Conservation (phyloP, 92 coral and sea anemone genomes). For the Porites rus region DNA sequence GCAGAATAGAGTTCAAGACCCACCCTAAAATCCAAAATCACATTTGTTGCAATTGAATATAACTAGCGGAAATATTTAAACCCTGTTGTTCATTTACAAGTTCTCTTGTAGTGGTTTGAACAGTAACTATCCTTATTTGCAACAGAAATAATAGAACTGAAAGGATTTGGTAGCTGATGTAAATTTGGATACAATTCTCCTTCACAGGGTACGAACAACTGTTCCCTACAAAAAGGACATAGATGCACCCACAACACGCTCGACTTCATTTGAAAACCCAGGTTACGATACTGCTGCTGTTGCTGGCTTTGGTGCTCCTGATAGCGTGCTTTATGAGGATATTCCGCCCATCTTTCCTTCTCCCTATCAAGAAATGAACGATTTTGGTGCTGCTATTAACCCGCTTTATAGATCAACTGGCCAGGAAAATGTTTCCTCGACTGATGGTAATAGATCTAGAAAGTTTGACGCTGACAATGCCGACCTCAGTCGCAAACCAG, state of each 20-base stretch:
- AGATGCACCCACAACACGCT: slow-evolving; percentile 1
- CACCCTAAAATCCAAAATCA: too few species aligned
- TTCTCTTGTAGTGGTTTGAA: too few species aligned
- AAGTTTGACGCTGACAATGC: neutral
- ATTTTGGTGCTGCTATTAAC: slow-evolving; percentile 22
- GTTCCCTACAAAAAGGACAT: slow-evolving; percentile 20
- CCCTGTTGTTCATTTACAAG: too few species aligned
- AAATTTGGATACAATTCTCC: too few species aligned
- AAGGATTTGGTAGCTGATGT: too few species aligned
- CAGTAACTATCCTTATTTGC: too few species aligned
- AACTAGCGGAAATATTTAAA: too few species aligned
- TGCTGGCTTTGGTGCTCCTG: slow-evolving; percentile 10
- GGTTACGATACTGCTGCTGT: slow-evolving; percentile 19
- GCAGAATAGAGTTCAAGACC: too few species aligned
- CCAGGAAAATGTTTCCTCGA: neutral
- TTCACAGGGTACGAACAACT: slow-evolving; percentile 17
- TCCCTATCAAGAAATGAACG: slow-evolving; percentile 18
- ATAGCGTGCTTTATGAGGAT: slow-evolving; percentile 12
- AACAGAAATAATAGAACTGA: too few species aligned
- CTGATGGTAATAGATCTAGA: neutral
- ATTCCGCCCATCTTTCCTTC: slow-evolving; percentile 23
- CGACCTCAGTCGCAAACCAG: neutral
- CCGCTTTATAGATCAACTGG: slow-evolving; percentile 13
- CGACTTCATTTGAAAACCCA: slow-evolving; percentile 42
- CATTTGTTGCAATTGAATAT: too few species aligned